Conservation (phyloP, 2,797 vertebrate genomes). For the Lateolabrax maculatus region DNA sequence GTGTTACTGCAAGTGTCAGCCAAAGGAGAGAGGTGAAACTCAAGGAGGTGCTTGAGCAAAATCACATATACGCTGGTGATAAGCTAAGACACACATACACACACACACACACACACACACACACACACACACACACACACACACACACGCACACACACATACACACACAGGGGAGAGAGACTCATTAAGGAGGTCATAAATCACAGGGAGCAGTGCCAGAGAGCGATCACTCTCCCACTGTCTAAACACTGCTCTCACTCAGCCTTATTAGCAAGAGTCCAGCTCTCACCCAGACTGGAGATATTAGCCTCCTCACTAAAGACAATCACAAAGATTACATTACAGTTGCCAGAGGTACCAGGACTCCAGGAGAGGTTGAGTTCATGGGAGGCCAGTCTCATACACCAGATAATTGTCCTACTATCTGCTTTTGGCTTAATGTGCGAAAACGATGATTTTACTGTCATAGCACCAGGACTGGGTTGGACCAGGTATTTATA, state of each 20-base stretch:
- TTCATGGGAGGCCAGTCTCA: slow-evolving; percentile 32
- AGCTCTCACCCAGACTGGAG: slow-evolving; percentile 65
- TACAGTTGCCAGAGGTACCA: slow-evolving; percentile 55
- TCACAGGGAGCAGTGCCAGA: slow-evolving; percentile 77
- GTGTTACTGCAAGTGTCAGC: slow-evolving; percentile 67
- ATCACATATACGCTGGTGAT: slow-evolving; percentile 69
- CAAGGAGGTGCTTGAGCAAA: slow-evolving; percentile 70
- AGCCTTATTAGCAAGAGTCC: slow-evolving; percentile 72
- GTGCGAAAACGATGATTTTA: neutral
- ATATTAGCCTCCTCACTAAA: slow-evolving; percentile 56
- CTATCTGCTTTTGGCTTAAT: neutral
- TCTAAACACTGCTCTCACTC: slow-evolving; percentile 80
- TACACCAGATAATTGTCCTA: neutral
- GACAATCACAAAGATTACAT: slow-evolving; percentile 70
- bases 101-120: slow-evolving; percentile 25
- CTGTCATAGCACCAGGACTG: neutral
- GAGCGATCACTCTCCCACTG: slow-evolving; percentile 76
- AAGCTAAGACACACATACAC: slow-evolving; percentile 44
- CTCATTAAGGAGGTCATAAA: slow-evolving; percentile 83
- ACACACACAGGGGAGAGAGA: slow-evolving; percentile 53
- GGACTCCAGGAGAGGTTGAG: slow-evolving; percentile 28
- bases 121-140: slow-evolving; percentile 38
- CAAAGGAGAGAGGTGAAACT: slow-evolving; percentile 72
- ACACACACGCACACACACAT: no score
- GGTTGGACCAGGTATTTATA: neutral